Evolutionary conservation across 2,888 invertebrate species (phyloP), one percentile per base, ranked within the genome.

Genomic region (Oscheius sp.): DNA sequence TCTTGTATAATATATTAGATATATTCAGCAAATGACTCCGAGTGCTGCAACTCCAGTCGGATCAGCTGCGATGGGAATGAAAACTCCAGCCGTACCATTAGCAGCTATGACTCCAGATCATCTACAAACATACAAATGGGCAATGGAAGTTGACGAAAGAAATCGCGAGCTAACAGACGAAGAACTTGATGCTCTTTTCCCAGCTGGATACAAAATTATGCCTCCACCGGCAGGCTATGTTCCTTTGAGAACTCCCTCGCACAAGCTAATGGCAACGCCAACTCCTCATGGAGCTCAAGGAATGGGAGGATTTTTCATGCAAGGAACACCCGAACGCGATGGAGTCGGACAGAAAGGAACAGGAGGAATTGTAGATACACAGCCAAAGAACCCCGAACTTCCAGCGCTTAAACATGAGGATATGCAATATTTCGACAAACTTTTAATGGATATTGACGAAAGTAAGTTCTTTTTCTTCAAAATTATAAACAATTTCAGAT

Each of bases 331-430:
- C 4, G 85, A 85, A 46, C 58, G 80, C 3, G 76, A 79, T 17
- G 79, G 79, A 37, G 69, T 79, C 46, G 84, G 84, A 25, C 82
- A 82, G 64, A 84, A 85, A 53, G 77, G 83, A 10, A 79, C 81
- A 17, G 85, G 85, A 39, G 83, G 83, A 10, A 79, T 86, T 6
- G 52, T 85, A 15, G 97, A 98, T 88, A 94, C 94, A 87, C 98
- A 99, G 89, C 98, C 98, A 0, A 96, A 96, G 88, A 90, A 90
- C 42, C 93, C 93, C 0, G 97, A 97, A 89, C 90, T 98, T 82
- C 98, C 98, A 17, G 95, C 98, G 87, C 93, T 98, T 92, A 98
- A 99, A 88, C 98, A 98, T 0, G 98, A 99, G 88, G 96, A 96
- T 89, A 96, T 98, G 52, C 98, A 99, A 89, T 98, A 99, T 89